Conservation (phyloP, 2,113 vertebrate genomes). For the Symphodus melops region DNA sequence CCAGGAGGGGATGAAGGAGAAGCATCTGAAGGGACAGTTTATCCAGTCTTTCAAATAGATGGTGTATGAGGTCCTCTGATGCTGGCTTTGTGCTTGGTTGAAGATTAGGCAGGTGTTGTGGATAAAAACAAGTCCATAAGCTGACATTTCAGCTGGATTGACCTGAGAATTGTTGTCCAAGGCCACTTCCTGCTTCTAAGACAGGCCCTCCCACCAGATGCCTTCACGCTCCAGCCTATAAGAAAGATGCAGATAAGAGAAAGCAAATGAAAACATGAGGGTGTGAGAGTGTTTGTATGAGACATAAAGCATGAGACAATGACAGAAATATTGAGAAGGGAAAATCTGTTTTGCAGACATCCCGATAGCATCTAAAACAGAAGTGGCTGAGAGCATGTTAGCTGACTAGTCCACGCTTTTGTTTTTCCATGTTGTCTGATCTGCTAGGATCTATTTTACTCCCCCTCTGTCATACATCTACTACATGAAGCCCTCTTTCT, state of each 20-base stretch:
- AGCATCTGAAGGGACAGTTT: conserved; percentile 51
- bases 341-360: conserved; percentile 33
- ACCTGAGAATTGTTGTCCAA: conserved; percentile 51
- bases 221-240: conserved; percentile 76
- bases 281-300: conserved; percentile 34
- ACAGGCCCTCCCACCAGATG: conserved; percentile 76
- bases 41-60: conserved; percentile 71
- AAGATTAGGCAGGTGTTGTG: conserved; percentile 44
- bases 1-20: conserved; percentile 42
- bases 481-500: conserved; percentile 67
- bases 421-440: conserved; percentile 51
- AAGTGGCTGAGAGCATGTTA: conserved; percentile 72
- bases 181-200: conserved; percentile 62
- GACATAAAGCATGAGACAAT: conserved; percentile 58
- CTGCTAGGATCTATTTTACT: conserved; percentile 54
- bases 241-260: conserved; percentile 52
- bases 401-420: conserved; percentile 64
- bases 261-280: conserved; percentile 39
- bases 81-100: conserved; percentile 51
- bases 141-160: conserved; percentile 28
- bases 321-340: conserved; percentile 30
- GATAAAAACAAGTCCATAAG: conserved; percentile 28
- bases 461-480: conserved; percentile 47
- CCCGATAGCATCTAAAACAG: conserved; percentile 40
- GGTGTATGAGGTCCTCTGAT: conserved; percentile 66